Conservation (phyloP, 2,797 vertebrate species). For the Typhlichthys subterraneus region DNA sequence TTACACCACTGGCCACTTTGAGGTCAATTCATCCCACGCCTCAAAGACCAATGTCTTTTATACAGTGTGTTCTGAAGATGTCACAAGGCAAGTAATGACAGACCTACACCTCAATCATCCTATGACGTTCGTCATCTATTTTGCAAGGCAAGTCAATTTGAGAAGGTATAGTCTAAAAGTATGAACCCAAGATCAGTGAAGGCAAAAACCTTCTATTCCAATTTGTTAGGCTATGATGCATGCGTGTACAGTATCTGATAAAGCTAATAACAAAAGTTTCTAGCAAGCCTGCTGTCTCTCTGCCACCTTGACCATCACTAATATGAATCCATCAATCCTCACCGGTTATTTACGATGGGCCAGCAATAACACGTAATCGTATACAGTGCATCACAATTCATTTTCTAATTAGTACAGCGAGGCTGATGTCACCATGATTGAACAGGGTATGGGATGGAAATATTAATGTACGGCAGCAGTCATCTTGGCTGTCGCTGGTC, state of each 20-base stretch:
- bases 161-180: too few relatives aligned
- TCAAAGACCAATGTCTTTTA: too few relatives aligned
- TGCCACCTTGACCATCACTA: slow-evolving; percentile 5
- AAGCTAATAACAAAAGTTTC: too few relatives aligned
- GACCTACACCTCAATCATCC: too few relatives aligned
- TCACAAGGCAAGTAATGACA: too few relatives aligned
- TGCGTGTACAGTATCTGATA: too few relatives aligned
- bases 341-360: slow-evolving; percentile 39
- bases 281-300: not conserved
- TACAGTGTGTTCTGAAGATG: too few relatives aligned
- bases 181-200: too few relatives aligned
- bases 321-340: slow-evolving; percentile 30
- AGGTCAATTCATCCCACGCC: not conserved
- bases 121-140: too few relatives aligned
- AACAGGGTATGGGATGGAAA: slow-evolving; percentile 19
- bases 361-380: slow-evolving; percentile 17
- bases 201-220: too few relatives aligned
- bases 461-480: slow-evolving; percentile 24
- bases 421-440: slow-evolving; percentile 31
- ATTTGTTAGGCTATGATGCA: too few relatives aligned
- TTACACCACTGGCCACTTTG: not conserved
- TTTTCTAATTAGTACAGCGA: slow-evolving; percentile 48
- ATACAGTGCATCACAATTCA: slow-evolving; percentile 35
- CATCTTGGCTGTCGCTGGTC: slow-evolving; percentile 16
- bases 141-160: too few relatives aligned